Conservation (phyloP, 2,888 invertebrate species). For the Cosmia trapezina region DNA sequence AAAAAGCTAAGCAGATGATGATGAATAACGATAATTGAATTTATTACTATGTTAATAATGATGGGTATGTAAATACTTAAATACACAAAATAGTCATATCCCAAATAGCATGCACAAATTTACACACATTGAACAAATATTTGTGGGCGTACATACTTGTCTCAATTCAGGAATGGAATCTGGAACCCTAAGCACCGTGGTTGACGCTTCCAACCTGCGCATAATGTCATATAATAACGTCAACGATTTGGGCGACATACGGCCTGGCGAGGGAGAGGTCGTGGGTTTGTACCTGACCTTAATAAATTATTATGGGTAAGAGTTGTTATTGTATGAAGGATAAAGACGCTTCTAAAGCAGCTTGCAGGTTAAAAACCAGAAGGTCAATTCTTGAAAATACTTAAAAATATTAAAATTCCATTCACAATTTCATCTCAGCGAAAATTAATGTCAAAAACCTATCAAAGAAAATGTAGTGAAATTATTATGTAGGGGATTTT, state of each 20-base stretch:
- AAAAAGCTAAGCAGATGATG: no score
- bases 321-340: not conserved
- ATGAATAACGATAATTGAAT: not conserved
- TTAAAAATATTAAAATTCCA: no score
- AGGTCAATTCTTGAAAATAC: no score
- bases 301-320: constrained; percentile 15
- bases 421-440: no score
- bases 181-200: constrained; percentile 7
- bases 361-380: no score
- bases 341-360: not conserved
- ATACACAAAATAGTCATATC: not conserved
- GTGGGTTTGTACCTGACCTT: constrained; percentile 24
- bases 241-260: constrained; percentile 13
- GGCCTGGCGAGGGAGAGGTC: constrained; percentile 2
- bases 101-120: not conserved
- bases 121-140: constrained; percentile 21
- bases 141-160: constrained; percentile 28
- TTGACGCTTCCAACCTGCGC: constrained; percentile 11
- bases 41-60: not conserved
- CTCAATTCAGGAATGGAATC: constrained; percentile 35
- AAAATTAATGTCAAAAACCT: no score
- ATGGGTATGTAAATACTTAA: not conserved
- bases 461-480: no score
- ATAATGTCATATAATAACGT: constrained; percentile 23
- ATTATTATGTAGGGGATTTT: no score